Evolutionary conservation across 2,888 invertebrate genomes (phyloP).

Genomic region (Agrochola circellaris): DNA sequence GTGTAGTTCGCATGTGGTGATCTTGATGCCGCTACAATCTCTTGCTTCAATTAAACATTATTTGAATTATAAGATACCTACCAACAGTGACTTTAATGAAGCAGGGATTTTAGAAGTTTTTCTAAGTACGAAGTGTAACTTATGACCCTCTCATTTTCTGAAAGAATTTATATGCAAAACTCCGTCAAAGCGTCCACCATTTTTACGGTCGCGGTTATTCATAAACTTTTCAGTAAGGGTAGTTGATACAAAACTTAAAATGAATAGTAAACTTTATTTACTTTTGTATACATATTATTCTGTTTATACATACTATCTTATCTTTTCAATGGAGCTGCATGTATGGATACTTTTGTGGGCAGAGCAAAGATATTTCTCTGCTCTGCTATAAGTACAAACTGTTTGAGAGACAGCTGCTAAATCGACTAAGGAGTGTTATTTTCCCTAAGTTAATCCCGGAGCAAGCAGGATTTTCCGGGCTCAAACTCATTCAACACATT

Average conservation of each 20-base stretch:
- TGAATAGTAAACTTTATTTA: slow-evolving; percentile 10
- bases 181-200: slow-evolving; percentile 28
- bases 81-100: no score
- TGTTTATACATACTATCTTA: background rate
- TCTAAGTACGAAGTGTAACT: slow-evolving; percentile 1
- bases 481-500: background rate
- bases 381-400: background rate
- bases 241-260: slow-evolving; percentile 39
- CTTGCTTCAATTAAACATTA: no score
- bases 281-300: background rate
- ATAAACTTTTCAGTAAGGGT: slow-evolving; percentile 27
- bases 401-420: background rate
- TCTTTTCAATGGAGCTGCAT: background rate
- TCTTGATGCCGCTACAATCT: no score
- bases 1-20: no score
- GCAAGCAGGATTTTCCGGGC: background rate
- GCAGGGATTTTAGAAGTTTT: background rate
- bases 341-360: background rate
- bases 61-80: background rate
- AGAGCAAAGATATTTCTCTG: background rate
- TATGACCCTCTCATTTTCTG: slow-evolving; percentile 20
- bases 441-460: background rate
- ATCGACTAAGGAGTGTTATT: background rate
- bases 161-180: slow-evolving; percentile 39
- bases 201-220: slow-evolving; percentile 14